These are phyloP conservation scores for Aphelenchoides bicaudatus DNA, from an alignment of 2,888 invertebrate species.

Conservation along the genomic window DNA sequence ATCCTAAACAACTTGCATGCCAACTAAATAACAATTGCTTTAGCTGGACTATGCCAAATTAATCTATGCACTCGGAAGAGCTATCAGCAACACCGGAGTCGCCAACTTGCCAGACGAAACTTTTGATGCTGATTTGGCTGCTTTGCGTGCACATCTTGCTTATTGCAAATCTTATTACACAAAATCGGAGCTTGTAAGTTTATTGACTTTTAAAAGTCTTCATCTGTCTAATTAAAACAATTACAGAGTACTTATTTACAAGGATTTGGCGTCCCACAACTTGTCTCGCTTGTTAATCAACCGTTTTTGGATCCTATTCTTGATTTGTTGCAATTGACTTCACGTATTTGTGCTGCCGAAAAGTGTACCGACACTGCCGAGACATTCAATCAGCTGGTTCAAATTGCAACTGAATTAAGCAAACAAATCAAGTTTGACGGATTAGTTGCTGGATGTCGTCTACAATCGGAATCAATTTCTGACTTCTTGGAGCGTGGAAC, in stretches of 20 bases:
- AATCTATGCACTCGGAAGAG: not conserved
- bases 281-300: not conserved
- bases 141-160: conserved; percentile 33
- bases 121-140: conserved; percentile 31
- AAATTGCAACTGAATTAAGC: not conserved
- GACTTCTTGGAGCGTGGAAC: not conserved
- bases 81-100: not conserved
- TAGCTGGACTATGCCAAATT: not conserved
- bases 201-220: too few species aligned
- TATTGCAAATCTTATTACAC: conserved; percentile 32
- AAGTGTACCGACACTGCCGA: not conserved
- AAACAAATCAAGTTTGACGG: not conserved
- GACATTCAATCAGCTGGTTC: not conserved
- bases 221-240: too few species aligned
- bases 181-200: conserved; percentile 12
- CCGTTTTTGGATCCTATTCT: not conserved
- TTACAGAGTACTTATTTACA: conserved; percentile 3
- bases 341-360: not conserved
- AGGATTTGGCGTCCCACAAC: not conserved
- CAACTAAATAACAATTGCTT: too few species aligned
- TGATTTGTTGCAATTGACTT: not conserved
- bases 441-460: not conserved
- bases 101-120: conserved; percentile 22
- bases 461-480: not conserved
- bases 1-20: conserved; percentile 25